Evolutionary conservation across 2,888 invertebrate species (phyloP), one percentile per base, ranked within the genome.

Genomic region (Celastrina argiolus): DNA sequence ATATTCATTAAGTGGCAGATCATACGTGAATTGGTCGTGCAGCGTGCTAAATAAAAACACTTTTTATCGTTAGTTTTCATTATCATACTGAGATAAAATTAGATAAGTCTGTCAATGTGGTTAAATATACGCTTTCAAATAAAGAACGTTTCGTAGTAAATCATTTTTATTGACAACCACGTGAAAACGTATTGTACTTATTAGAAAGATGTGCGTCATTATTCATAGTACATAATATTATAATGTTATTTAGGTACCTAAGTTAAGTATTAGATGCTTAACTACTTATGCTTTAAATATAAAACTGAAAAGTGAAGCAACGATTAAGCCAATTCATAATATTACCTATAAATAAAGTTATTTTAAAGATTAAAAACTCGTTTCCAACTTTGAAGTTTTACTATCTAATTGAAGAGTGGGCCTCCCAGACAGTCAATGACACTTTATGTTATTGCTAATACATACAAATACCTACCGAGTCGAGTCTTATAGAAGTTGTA

Each of bases 381-480:
- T 63, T 63, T 14, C 42, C 39, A 22, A 34, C 14, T 56, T 66
- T 45, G 18, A 6, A 12, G 22, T 36, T 22, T 58, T 22, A 61
- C 36, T 36, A 34, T 22, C 36, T 10, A 39, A 39, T 61, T 61
- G 36, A 61, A 61, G 14, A 26, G 10, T 18, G 22, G 12, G 61
- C 36, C 61, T 39, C 61, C 22, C 61, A 61, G 22, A 61, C 61
- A 39, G 61, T 61, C 61, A 61, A 61, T 61, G 61, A 61, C 61
- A 61, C 22, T n/a, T 31, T 22, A 22, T 51, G 51, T 51, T 51
- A 45, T 22, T 51, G 51, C 51, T 26, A 22, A 51, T 51, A 22
- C 18, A 45, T 16, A 45, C 18, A 18, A 22, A 10, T 51, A 51
- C 26, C 26, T 51, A 51, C 51, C 3, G 18, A 45, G 8, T 42